Evolutionary conservation across 2,797 vertebrate species (phyloP), one percentile per base, ranked within the genome.

Genomic region (Coendou prehensilis): DNA sequence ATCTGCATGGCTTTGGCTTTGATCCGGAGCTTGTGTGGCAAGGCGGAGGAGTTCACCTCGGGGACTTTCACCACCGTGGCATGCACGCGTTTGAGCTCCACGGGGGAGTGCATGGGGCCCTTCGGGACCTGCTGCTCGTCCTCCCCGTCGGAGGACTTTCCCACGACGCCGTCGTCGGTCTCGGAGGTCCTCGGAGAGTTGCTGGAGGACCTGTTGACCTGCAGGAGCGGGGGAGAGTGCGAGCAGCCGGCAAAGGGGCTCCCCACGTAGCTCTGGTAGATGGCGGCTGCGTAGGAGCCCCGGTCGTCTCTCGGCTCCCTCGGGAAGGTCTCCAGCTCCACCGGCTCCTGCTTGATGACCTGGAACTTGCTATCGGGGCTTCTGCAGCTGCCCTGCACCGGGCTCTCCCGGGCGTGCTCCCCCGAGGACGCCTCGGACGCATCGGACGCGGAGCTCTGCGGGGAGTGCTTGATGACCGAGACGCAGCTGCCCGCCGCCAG

Each of bases 61-160:
- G 99, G 99, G 96, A 99, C 99, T 98, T 99, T 99, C 87, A 99
- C 99, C 75, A 99, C 98, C 7, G 99, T 98, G 78, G 99, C 98
- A 4, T 99, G 99, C 81, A 99, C 98, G 28, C 98, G 99, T 96
- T 99, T 99, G 9, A 99, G 99, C 97, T 99, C 99, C 6, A 98
- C 98, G 0, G 98, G 98, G 89, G 99, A 98, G n/a, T 99, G 99
- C 64, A 98, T 97, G 82, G 99, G 98, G 95, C 99, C 99, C 98
- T 99, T 99, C 45, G 99, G 99, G 22, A 99, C 99, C 98, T 99
- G 99, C 97, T 99, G 99, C 96, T 99, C 99, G 0, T 99, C 99
- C 98, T 99, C 99, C 20, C 99, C 99, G 1, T 99, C 99, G 0
- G 99, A 99, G 0, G 99, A 99, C 97, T 99, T 99, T 96, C 99